Base-by-base conservation (phyloP, 1,140 invertebrate genomes). In the Phortica variegata region DNA sequence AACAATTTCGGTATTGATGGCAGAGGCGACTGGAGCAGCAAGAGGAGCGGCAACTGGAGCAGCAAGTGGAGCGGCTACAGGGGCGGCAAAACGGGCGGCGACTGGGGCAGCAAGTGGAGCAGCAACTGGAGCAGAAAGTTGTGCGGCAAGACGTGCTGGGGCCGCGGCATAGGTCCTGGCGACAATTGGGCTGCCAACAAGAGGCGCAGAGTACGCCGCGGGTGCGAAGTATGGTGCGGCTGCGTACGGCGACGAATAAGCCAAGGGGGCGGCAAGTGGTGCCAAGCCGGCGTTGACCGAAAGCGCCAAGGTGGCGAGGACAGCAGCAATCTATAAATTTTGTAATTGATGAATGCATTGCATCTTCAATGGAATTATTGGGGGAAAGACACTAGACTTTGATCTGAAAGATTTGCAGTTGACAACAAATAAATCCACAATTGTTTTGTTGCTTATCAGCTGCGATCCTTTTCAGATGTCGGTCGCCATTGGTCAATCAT, bases 291-390 rank as follows among this genome's bases (percentile, higher is more conserved):
- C 69, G 47, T 65, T 61, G 21, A 56, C 65, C 18, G 61, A 60
- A 5, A 65, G 51, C 29, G 73, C 70, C 65, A 73, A 60, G 37
- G 71, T 69, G 65, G 66, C 66, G 29, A 74, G 56, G 51, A 74
- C 71, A 61, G 71, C 71, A 53, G 60, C 68, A 72, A 72, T 51
- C 71, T 74, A 36, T 7, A 52, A 31, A 34, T 3, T 16, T 29
- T 26, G n/a, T n/a, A n/a, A n/a, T n/a, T 5, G 42, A 33, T 32
- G n/a, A 10, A 12, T n/a, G n/a, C n/a, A 19, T 2, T 9, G 18
- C 8, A 5, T 5, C 3, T 15, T 8, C 32, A 9, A 41, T 17
- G 16, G 9, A 18, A 32, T 29, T 4, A 12, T 39, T 16, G 4
- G 36, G 8, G n/a, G 6, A 19, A n/a, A 18, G 1, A 12, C 13